phyloP scores from a whole-genome alignment of 2,113 vertebrate genomes.

The Amia ocellicauda region DNA sequence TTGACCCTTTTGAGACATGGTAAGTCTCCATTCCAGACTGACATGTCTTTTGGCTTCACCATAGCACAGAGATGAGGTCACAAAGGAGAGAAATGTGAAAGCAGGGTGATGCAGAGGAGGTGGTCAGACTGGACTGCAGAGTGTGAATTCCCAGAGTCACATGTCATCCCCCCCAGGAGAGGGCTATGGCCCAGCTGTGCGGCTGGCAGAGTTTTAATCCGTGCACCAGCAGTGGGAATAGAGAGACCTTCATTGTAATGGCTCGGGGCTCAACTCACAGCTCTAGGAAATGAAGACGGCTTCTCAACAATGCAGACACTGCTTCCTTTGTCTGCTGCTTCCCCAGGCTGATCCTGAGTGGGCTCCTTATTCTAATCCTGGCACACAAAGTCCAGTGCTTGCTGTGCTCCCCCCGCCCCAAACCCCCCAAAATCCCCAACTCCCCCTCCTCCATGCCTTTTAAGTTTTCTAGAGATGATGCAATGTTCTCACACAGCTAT shows the following conservation, averaged over 20 bases:
- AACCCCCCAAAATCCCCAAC: not conserved
- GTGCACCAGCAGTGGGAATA: not conserved
- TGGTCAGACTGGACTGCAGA: not conserved
- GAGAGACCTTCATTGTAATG: not conserved
- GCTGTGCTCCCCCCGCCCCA: not conserved
- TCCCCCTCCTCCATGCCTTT: not conserved
- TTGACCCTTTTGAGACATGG: too few relatives aligned
- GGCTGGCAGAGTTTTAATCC: not conserved
- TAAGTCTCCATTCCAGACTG: too few relatives aligned
- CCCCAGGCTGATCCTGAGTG: not conserved
- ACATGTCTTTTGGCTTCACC: too few relatives aligned
- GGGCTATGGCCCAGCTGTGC: not conserved
- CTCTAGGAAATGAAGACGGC: not conserved
- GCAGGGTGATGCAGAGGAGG: too few relatives aligned
- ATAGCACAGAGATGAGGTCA: too few relatives aligned
- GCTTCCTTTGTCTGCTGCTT: slow-evolving; percentile 10
- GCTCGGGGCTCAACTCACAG: not conserved
- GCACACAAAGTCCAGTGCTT: not conserved
- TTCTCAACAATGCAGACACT: slow-evolving; percentile 10
- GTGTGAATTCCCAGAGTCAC: not conserved
- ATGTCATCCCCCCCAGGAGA: not conserved
- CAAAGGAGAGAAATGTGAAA: too few relatives aligned
- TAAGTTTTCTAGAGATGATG: slow-evolving; percentile 6
- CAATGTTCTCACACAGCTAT: slow-evolving; percentile 9
- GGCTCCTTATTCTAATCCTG: not conserved